Evolutionary conservation across 2,113 vertebrate genomes (phyloP).

Genomic region (Neotoma lepida): DNA sequence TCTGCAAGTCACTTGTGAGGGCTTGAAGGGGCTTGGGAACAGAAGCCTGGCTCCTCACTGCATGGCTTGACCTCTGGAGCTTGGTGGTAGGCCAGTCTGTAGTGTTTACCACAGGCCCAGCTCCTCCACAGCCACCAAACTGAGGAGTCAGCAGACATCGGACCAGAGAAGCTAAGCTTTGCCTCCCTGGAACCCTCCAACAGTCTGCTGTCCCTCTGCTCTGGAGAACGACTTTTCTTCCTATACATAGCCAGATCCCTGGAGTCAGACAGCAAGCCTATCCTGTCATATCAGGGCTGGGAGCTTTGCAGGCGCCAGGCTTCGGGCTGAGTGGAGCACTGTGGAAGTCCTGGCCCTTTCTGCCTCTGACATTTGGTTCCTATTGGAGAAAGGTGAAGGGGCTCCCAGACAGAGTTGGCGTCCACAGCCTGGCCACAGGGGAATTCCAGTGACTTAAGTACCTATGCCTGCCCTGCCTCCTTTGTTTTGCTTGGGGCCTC

Average conservation of each 20-base stretch:
- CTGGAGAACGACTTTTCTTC: neutral
- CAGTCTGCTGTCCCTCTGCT: neutral
- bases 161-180: neutral
- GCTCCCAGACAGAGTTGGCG: neutral
- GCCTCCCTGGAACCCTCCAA: neutral
- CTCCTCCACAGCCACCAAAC: neutral
- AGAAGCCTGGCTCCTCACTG: neutral
- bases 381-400: neutral
- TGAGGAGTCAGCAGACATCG: neutral
- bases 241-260: neutral
- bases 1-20: neutral
- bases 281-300: neutral
- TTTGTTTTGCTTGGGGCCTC: neutral
- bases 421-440: neutral
- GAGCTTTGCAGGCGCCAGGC: neutral
- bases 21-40: neutral
- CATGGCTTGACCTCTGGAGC: neutral
- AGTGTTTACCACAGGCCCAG: neutral
- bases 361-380: neutral
- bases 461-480: neutral
- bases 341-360: neutral
- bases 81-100: neutral
- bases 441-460: neutral
- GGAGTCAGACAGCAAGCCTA: neutral
- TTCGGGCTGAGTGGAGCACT: neutral